Base-by-base conservation (phyloP, 37 sponge, comb jelly and placozoan genomes). In the Halisarca cf. caerulea region DNA sequence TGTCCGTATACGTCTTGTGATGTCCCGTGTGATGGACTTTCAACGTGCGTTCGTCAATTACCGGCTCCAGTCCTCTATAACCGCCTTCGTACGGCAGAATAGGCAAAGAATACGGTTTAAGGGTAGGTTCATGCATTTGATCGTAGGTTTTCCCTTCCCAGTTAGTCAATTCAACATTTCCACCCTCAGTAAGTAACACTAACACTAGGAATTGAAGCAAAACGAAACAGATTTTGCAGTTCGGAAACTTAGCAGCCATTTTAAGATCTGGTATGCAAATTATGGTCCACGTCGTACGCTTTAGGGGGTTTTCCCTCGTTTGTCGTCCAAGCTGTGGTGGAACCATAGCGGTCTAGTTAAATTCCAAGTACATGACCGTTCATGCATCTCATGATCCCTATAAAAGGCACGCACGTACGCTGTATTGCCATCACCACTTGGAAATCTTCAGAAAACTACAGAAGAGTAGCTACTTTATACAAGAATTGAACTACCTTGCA, bases 21-120 rank as follows among this genome's bases (percentile, higher is more conserved):
- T 95, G 95, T 0, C 93, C 90, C 7, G 28, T 41, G 53, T 95
- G 93, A 58, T 95, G 95, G 11, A 95, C 92, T 25, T 39, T 45
- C 70, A 95, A 44, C 2, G 95, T 92, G 5, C 78, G 62, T 28
- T 71, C 66, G 71, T 95, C 93, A 9, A 95, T 71, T 71, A 74
- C 47, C 2, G 95, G 95, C 60, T 95, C 90, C 80, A 95, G 45
- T 5, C n/a, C 92, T 2, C 71, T 40, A 64, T 94, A 91, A 6
- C 51, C 51, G 6, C 51, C 51, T 58, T 27, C 72, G 59, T 82
- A 95, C 20, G 89, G 92, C 0, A 95, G 78, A 18, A 84, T 85
- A 0, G 95, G 95, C 3, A 90, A 85, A n/a, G 44, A 47, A 27
- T 85, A 89, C 21, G 57, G 47, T 14, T 75, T 78, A 20, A 40